Evolutionary conservation across 2,888 invertebrate species (phyloP).

Genomic region (Pediacus dermestoides): DNA sequence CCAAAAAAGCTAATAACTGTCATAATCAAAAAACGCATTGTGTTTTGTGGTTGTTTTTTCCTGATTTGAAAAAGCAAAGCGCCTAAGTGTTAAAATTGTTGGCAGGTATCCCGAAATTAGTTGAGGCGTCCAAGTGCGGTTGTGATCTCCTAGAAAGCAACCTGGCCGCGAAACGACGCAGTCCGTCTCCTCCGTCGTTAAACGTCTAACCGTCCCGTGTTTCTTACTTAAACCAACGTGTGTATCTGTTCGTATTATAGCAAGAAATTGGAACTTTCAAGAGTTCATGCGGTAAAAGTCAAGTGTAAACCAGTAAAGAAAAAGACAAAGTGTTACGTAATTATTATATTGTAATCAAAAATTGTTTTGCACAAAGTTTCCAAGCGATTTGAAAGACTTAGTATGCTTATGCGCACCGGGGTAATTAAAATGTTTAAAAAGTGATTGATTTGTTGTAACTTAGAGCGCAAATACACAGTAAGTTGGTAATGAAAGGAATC

Average conservation of each 20-base stretch:
- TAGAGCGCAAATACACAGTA: conserved; percentile 28
- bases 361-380: conserved; percentile 8
- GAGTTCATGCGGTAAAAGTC: conserved; percentile 13
- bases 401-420: conserved; percentile 3
- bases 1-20: no score
- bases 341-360: conserved; percentile 4
- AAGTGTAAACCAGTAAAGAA: conserved; percentile 9
- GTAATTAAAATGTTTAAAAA: no score
- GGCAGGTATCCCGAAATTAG: conserved; percentile 37
- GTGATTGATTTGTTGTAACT: conserved; percentile 5
- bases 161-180: conserved; percentile 30
- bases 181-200: conserved; percentile 26
- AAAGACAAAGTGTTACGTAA: conserved; percentile 19
- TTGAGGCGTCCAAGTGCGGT: conserved; percentile 29
- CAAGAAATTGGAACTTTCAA: no score
- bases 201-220: conserved; percentile 20
- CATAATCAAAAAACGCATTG: no score
- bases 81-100: conserved; percentile 33
- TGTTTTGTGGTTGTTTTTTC: no score
- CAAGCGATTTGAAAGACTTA: conserved; percentile 4
- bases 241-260: conserved; percentile 27
- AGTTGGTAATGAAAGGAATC: conserved; percentile 17
- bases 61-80: conserved; percentile 25
- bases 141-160: conserved; percentile 26
- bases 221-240: conserved; percentile 22